phyloP scores from a whole-genome alignment of 2,888 invertebrate genomes.

The Mesorhabditis spiculigera region DNA sequence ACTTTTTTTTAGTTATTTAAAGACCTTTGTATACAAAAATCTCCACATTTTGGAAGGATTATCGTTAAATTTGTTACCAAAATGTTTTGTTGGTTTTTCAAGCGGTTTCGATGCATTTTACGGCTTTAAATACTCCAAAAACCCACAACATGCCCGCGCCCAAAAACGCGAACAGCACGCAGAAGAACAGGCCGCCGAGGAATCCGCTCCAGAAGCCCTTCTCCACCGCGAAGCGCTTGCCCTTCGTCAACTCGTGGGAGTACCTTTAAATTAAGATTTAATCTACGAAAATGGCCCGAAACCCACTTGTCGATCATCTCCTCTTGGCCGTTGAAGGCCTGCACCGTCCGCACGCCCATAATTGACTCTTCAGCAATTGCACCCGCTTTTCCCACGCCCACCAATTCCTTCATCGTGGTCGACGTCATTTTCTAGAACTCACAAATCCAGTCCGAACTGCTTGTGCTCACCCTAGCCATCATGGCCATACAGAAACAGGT shows the following conservation, averaged over 20 bases:
- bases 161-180: conserved; percentile 40
- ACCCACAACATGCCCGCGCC: conserved; percentile 38
- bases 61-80: no score
- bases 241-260: conserved; percentile 26
- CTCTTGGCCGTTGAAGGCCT: conserved; percentile 46
- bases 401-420: conserved; percentile 30
- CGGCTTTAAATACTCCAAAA: neutral
- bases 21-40: neutral
- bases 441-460: neutral
- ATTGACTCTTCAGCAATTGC: conserved; percentile 47
- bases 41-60: no score
- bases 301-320: conserved; percentile 36
- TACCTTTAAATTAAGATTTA: conserved; percentile 18
- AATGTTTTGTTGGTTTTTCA: no score
- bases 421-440: conserved; percentile 35
- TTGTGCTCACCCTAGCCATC: conserved; percentile 33
- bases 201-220: conserved; percentile 47
- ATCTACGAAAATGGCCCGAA: neutral
- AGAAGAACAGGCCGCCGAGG: conserved; percentile 47
- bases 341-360: conserved; percentile 45
- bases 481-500: conserved; percentile 45
- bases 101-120: no score
- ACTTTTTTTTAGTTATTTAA: neutral
- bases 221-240: conserved; percentile 36
- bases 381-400: conserved; percentile 40